phyloP scores from a whole-genome alignment of 92 coral and sea anemone species.

The Galaxea fascicularis region DNA sequence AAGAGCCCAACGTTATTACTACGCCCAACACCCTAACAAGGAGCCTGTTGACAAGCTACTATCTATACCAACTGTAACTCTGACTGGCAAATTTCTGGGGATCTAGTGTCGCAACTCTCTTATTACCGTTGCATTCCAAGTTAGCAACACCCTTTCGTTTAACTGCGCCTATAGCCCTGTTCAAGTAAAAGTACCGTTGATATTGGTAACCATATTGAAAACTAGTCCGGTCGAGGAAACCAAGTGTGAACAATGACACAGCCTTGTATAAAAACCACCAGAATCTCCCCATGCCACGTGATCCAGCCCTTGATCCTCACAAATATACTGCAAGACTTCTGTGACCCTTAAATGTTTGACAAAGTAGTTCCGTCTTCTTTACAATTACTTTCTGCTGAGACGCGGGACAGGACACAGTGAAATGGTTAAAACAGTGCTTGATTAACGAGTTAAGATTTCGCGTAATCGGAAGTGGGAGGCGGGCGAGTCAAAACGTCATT shows the following conservation, averaged over 20 bases:
- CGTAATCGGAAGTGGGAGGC: not conserved
- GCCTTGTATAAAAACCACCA: not conserved
- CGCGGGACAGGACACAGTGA: not conserved
- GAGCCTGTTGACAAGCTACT: too few species aligned
- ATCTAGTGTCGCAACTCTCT: too few species aligned
- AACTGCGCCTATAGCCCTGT: too few species aligned
- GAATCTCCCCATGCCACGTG: not conserved
- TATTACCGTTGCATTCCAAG: too few species aligned
- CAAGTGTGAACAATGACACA: not conserved
- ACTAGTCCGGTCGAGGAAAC: not conserved
- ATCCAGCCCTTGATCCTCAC: not conserved
- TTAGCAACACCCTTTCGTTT: too few species aligned
- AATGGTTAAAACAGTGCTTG: not conserved
- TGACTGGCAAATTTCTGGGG: too few species aligned
- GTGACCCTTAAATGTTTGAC: conserved; percentile 3
- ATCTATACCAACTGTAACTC: too few species aligned
- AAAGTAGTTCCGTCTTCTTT: not conserved
- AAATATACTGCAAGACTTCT: conserved; percentile 18
- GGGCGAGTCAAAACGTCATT: not conserved
- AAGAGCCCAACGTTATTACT: too few species aligned
- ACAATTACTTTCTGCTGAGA: conserved; percentile 8
- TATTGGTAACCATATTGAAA: too few species aligned
- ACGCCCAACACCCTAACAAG: too few species aligned
- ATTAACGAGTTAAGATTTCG: not conserved
- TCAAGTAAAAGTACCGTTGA: too few species aligned